These are phyloP conservation scores for Pelosia muscerda DNA, from an alignment of 2,888 invertebrate genomes.

Conservation along the genomic window DNA sequence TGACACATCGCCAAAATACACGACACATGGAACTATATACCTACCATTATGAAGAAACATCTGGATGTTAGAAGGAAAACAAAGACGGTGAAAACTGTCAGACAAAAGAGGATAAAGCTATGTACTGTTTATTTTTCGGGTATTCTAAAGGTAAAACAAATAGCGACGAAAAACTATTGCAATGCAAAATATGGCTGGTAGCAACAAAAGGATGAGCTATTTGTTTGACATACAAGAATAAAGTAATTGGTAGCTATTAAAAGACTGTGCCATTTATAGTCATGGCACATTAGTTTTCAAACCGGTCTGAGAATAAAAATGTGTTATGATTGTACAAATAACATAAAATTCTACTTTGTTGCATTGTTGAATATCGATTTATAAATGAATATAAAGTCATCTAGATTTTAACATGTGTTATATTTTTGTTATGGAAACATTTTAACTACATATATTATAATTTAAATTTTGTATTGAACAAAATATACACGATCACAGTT, in stretches of 20 bases:
- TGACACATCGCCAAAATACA: background rate
- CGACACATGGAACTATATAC: background rate
- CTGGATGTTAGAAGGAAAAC: background rate
- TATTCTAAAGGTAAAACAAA: slow-evolving; percentile 9
- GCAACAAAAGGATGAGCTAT: slow-evolving; percentile 12
- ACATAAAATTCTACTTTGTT: no score
- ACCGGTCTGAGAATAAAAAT: background rate
- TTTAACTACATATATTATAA: no score
- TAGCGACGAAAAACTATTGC: slow-evolving; percentile 7
- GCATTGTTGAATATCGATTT: no score
- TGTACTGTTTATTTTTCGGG: slow-evolving; percentile 13
- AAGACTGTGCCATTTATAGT: background rate
- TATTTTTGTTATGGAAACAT: no score
- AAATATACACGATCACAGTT: no score
- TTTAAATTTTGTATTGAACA: no score
- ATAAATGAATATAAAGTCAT: no score
- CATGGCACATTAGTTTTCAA: background rate
- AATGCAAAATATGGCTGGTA: slow-evolving; percentile 4
- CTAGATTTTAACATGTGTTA: no score
- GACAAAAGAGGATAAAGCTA: slow-evolving; percentile 5
- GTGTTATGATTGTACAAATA: no score
- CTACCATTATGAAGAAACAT: background rate
- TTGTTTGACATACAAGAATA: slow-evolving; percentile 9
- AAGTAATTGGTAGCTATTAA: background rate
- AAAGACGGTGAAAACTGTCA: background rate